These are phyloP conservation scores for Neotragus moschatus DNA, from an alignment of 2,113 vertebrate genomes.

Conservation along the genomic window DNA sequence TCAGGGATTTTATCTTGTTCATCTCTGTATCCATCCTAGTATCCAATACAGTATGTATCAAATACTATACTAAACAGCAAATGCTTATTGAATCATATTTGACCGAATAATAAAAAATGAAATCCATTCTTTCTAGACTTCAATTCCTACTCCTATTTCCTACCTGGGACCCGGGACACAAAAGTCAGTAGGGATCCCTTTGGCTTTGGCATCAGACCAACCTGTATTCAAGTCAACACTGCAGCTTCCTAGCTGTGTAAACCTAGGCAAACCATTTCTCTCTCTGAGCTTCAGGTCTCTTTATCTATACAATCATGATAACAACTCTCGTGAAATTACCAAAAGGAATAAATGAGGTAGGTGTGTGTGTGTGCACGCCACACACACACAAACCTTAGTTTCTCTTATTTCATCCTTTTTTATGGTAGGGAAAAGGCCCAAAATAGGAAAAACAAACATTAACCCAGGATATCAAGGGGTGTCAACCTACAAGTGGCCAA, in stretches of 20 bases:
- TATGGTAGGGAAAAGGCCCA: background rate
- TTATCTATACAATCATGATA: background rate
- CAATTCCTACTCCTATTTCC: fast-evolving
- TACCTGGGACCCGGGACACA: background rate
- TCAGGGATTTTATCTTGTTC: background rate
- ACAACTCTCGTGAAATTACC: background rate
- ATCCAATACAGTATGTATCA: background rate
- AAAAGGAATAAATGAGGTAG: background rate
- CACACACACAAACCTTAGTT: background rate
- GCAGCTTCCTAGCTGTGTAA: background rate
- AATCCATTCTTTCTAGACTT: background rate
- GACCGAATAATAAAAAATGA: background rate
- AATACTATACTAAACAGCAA: background rate
- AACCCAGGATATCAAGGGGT: background rate
- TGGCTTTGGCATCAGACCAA: background rate
- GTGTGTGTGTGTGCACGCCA: background rate
- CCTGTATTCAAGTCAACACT: background rate
- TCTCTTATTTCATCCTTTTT: background rate
- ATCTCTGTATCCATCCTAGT: background rate
- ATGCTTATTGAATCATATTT: background rate
- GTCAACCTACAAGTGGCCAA: background rate
- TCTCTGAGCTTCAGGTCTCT: background rate
- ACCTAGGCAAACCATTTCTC: background rate
- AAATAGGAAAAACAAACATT: background rate
- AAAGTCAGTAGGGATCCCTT: background rate